Conservation (phyloP, 2,797 vertebrate genomes). For the Ctenopoma kingsleyae region DNA sequence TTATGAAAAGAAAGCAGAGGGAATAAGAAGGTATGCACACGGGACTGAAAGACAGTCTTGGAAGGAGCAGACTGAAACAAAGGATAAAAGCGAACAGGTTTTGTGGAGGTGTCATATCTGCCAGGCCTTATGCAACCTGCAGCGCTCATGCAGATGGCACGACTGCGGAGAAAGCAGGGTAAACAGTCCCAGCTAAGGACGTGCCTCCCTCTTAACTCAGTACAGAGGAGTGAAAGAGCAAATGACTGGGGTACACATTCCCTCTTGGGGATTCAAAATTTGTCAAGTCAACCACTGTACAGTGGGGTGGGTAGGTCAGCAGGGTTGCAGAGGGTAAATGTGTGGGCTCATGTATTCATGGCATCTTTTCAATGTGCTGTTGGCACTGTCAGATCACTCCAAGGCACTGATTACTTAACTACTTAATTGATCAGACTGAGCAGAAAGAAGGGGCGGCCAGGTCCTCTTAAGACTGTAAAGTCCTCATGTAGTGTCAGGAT, state of each 20-base stretch:
- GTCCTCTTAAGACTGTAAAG: conserved; percentile 9
- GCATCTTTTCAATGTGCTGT: conserved; percentile 35
- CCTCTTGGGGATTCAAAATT: conserved; percentile 31
- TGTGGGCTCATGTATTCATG: conserved; percentile 34
- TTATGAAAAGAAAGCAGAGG: conserved; percentile 4
- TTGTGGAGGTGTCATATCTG: conserved; percentile 77
- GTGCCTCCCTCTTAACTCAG: conserved; percentile 57
- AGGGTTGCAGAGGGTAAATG: conserved; percentile 30
- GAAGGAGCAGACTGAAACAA: conserved; percentile 53
- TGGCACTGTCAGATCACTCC: conserved; percentile 30
- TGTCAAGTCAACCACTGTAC: conserved; percentile 44
- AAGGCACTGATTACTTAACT: conserved; percentile 41
- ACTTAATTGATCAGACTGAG: conserved; percentile 37
- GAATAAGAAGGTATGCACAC: conserved; percentile 2
- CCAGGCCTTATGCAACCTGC: conserved; percentile 71
- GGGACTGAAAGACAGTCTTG: conserved; percentile 27
- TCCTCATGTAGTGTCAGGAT: background rate
- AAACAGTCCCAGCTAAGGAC: conserved; percentile 65
- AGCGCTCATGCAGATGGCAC: conserved; percentile 72
- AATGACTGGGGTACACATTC: conserved; percentile 40
- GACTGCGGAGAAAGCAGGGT: conserved; percentile 64
- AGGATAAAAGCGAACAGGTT: conserved; percentile 69
- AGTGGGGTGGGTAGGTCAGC: conserved; percentile 35
- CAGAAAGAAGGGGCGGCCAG: conserved; percentile 9
- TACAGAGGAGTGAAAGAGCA: conserved; percentile 49